phyloP scores from a whole-genome alignment of 2,797 vertebrate species.

The Propithecus perrieri region DNA sequence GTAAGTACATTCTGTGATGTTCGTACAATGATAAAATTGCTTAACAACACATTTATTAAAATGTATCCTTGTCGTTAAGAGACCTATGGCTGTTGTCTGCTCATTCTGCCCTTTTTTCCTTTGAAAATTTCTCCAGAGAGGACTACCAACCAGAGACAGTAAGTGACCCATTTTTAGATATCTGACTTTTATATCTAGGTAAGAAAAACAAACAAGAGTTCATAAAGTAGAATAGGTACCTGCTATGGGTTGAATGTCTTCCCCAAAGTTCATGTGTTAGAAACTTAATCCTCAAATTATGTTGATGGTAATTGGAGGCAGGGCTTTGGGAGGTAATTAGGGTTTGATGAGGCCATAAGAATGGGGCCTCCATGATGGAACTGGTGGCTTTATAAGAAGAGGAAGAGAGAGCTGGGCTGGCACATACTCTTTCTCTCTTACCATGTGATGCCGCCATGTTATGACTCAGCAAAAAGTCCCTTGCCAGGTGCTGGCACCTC shows the following conservation, averaged over 20 bases:
- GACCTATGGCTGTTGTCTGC: background rate
- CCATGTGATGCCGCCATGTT: background rate
- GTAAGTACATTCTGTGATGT: background rate
- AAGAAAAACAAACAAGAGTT: background rate
- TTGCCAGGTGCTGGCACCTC: background rate
- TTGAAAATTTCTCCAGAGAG: background rate
- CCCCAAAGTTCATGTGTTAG: background rate
- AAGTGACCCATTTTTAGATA: background rate
- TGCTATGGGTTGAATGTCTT: background rate
- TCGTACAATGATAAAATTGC: background rate
- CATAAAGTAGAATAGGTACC: background rate
- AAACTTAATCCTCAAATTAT: background rate
- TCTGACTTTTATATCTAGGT: background rate
- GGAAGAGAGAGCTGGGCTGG: background rate
- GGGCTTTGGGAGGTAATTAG: background rate
- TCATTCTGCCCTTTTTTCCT: background rate
- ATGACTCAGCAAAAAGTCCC: background rate
- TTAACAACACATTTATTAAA: background rate
- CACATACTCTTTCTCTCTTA: background rate
- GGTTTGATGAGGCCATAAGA: background rate
- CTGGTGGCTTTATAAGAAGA: background rate
- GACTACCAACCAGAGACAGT: background rate
- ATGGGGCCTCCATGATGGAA: background rate
- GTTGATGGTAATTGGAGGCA: background rate
- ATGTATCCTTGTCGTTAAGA: background rate